phyloP scores from a whole-genome alignment of 2,797 vertebrate species.

The Delichon dasypus region DNA sequence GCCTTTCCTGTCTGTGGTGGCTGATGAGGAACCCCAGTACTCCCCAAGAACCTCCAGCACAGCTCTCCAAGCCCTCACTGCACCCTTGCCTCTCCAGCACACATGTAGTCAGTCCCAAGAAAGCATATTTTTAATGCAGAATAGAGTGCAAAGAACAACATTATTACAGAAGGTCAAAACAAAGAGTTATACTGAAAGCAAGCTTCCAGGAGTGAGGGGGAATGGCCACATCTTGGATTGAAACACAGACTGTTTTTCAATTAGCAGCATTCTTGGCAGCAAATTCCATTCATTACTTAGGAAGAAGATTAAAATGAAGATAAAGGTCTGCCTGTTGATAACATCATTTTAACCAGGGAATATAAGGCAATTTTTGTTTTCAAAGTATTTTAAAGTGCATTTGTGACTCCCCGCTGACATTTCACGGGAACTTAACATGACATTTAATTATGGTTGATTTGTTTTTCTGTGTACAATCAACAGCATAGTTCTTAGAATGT shows the following conservation, averaged over 20 bases:
- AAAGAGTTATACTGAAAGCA: background rate
- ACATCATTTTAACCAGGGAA: background rate
- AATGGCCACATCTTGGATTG: background rate
- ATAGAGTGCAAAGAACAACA: background rate
- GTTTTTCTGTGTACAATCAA: conserved; percentile 41
- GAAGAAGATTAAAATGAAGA: background rate
- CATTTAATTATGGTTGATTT: conserved; percentile 57
- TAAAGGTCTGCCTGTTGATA: background rate
- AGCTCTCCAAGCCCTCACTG: accelerated
- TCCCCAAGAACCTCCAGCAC: accelerated
- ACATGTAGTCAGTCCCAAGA: background rate
- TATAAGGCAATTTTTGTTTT: conserved; percentile 4
- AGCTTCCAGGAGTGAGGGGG: background rate
- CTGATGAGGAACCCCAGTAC: background rate
- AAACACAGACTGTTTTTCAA: background rate
- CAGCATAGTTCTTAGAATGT: conserved; percentile 11
- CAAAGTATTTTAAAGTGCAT: background rate
- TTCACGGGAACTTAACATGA: conserved; percentile 25
- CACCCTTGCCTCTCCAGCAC: background rate
- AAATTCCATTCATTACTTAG: background rate
- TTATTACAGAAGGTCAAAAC: background rate
- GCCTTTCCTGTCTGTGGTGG: background rate
- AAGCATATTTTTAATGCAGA: background rate
- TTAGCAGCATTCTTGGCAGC: background rate
- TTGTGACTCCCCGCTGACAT: conserved; percentile 21